A percentile compares a stretch with the other conserved stretches of the same genome.
phyloP scores from a whole-genome alignment of 2,113 vertebrate genomes.

The Pedetes capensis region DNA sequence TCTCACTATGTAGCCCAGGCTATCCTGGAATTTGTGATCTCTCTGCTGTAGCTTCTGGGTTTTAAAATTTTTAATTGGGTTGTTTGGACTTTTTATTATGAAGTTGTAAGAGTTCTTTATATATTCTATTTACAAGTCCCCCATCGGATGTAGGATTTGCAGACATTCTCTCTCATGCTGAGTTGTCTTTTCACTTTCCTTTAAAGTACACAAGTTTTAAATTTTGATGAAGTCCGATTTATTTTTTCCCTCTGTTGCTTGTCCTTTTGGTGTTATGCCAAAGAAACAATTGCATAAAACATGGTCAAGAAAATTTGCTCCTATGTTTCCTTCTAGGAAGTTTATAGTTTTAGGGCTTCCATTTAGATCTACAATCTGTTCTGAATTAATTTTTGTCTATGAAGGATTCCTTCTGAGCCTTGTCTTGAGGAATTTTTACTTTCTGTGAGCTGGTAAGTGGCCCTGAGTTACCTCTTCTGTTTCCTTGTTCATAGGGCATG shows the following conservation, averaged over 20 bases:
- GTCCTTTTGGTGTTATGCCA: not conserved
- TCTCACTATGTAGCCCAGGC: not conserved
- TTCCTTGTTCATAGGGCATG: not conserved
- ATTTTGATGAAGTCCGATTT: not conserved
- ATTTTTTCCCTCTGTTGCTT: not conserved
- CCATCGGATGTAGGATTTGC: not conserved
- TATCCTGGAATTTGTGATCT: not conserved
- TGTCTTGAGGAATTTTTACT: not conserved
- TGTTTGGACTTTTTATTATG: not conserved
- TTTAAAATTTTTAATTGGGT: slow-evolving; percentile 27
- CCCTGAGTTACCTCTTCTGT: not conserved
- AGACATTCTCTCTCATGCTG: not conserved
- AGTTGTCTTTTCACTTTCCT: not conserved
- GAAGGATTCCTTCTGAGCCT: not conserved
- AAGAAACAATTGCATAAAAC: not conserved
- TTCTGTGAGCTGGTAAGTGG: not conserved
- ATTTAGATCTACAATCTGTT: not conserved
- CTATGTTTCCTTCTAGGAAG: not conserved
- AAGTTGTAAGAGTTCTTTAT: not conserved
- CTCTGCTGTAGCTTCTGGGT: not conserved
- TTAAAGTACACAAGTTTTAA: not conserved
- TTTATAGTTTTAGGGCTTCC: not conserved
- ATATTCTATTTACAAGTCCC: not conserved
- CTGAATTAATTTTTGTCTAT: not conserved
- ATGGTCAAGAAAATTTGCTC: not conserved